Conservation (phyloP, 2,888 invertebrate species). For the Sylvicola cinctus region DNA sequence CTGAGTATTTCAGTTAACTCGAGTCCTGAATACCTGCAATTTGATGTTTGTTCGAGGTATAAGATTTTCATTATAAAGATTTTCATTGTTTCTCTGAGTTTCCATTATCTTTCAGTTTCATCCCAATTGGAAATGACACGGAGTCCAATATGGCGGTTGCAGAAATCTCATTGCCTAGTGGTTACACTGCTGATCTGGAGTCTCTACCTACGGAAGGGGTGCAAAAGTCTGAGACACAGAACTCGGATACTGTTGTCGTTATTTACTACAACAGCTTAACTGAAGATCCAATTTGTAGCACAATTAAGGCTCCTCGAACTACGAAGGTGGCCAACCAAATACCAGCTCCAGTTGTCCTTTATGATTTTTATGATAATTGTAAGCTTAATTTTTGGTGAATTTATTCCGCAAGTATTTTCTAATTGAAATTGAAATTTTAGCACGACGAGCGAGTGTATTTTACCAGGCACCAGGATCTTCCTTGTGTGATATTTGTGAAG, state of each 20-base stretch:
- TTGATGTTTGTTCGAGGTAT: constrained; percentile 3
- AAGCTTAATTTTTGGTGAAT: constrained; percentile 24
- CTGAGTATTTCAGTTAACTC: not conserved
- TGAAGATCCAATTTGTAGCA: constrained; percentile 41
- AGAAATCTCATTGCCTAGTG: constrained; percentile 66
- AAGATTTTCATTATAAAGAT: not conserved
- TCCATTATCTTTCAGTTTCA: not conserved
- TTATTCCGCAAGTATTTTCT: too few relatives aligned
- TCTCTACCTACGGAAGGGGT: constrained; percentile 31
- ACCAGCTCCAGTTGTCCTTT: constrained; percentile 63
- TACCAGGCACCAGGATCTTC: constrained; percentile 44
- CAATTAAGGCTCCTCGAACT: constrained; percentile 61
- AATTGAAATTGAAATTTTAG: constrained; percentile 21
- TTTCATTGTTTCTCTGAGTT: too few relatives aligned
- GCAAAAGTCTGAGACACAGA: constrained; percentile 41
- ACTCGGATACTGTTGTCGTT: constrained; percentile 40
- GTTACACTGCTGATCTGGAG: constrained; percentile 57
- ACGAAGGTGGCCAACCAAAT: constrained; percentile 71
- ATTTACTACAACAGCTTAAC: constrained; percentile 30
- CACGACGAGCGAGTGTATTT: constrained; percentile 54
- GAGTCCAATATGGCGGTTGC: constrained; percentile 56
- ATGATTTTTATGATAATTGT: constrained; percentile 85
- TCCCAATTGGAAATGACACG: not conserved
- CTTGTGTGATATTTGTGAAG: constrained; percentile 68
- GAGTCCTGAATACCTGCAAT: constrained; percentile 2